Evolutionary conservation across 2,113 vertebrate genomes (phyloP).

Genomic region (Apteryx mantelli): DNA sequence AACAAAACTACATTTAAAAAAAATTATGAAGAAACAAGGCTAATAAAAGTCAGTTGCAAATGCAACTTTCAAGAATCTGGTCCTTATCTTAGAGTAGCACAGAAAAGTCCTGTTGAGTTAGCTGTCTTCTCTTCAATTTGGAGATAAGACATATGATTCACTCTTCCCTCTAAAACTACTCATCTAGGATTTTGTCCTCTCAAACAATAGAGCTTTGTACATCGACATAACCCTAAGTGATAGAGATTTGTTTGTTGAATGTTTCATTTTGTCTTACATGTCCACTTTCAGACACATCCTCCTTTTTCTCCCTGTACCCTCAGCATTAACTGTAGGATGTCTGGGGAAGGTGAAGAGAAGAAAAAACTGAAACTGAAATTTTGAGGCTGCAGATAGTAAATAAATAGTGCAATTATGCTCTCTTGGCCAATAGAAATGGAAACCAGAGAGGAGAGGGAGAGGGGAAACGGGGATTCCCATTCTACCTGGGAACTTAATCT

Average conservation of each 20-base stretch:
- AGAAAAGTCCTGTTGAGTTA: not conserved
- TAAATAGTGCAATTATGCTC: not conserved
- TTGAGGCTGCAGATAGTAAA: not conserved
- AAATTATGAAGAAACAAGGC: not conserved
- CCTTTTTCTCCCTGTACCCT: not conserved
- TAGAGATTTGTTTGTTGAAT: not conserved
- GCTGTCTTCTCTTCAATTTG: not conserved
- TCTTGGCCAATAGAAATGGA: not conserved
- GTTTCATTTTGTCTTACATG: fast-evolving
- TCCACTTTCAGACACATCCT: not conserved
- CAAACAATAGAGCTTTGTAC: not conserved
- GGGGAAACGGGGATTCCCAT: not conserved
- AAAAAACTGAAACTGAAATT: not conserved
- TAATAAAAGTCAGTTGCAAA: not conserved
- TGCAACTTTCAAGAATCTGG: not conserved
- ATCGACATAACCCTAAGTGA: not conserved
- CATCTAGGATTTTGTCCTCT: not conserved
- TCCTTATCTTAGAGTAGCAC: not conserved
- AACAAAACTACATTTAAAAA: not conserved
- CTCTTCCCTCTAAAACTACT: not conserved
- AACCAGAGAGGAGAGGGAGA: not conserved
- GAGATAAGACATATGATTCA: not conserved
- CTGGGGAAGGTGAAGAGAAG: not conserved
- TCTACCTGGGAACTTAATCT: not conserved
- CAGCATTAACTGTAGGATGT: not conserved